These are phyloP conservation scores for Pristionchus mayeri DNA, from an alignment of 2,888 invertebrate species.

Conservation along the genomic window DNA sequence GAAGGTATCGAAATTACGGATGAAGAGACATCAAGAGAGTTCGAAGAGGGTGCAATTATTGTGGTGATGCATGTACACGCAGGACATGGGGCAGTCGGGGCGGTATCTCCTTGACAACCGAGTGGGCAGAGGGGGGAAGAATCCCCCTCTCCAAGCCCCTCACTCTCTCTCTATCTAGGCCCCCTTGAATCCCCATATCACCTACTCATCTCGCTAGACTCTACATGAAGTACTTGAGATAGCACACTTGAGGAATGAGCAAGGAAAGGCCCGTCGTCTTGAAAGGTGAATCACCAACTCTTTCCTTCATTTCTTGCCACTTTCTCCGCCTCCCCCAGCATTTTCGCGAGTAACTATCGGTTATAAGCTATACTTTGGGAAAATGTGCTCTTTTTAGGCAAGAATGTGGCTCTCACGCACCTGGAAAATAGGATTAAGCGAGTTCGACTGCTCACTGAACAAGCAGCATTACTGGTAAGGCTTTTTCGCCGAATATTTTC, in stretches of 20 bases:
- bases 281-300: neutral
- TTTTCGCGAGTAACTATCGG: too few species aligned
- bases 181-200: neutral
- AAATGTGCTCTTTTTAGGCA: neutral
- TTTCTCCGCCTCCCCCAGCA: too few species aligned
- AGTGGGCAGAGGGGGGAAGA: neutral
- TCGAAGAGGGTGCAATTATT: too few species aligned
- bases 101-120: slow-evolving; percentile 42
- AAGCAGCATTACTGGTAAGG: neutral
- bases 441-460: slow-evolving; percentile 17
- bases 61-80: too few species aligned
- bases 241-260: neutral
- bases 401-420: neutral
- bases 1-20: too few species aligned
- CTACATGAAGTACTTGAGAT: neutral
- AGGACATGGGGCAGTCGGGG: neutral
- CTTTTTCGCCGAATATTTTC: too few species aligned
- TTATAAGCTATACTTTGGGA: neutral
- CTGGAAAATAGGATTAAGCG: slow-evolving; percentile 23
- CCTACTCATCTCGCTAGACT: neutral
- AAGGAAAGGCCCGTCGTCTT: neutral
- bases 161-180: neutral
- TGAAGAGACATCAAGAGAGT: too few species aligned
- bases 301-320: neutral
- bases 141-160: slow-evolving; percentile 14